A percentile compares a stretch with the other conserved stretches of the same genome.
These are phyloP conservation scores for Caerostris darwini DNA, from an alignment of 1,140 invertebrate genomes.

Conservation along the genomic window DNA sequence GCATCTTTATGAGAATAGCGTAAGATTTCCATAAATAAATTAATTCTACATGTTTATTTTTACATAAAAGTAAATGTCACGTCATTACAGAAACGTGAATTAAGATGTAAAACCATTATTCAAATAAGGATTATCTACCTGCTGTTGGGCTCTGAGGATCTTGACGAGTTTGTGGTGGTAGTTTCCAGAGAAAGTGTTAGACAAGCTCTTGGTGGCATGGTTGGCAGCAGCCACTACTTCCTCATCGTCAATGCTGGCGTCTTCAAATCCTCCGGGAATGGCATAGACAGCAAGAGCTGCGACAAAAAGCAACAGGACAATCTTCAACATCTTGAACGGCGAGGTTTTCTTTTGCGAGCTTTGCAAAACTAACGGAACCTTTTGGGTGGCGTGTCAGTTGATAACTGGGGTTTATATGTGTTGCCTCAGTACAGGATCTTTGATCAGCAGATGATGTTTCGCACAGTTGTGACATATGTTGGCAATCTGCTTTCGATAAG, in stretches of 20 bases:
- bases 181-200: background rate
- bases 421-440: no score
- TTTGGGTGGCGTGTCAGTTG: background rate
- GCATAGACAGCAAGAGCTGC: constrained; percentile 5
- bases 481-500: background rate
- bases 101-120: no score
- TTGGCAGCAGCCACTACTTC: constrained; percentile 45
- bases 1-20: no score
- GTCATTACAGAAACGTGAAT: no score
- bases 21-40: no score
- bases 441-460: constrained; percentile 7
- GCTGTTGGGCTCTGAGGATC: constrained; percentile 46
- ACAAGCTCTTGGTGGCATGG: constrained; percentile 7
- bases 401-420: background rate
- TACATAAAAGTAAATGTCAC: no score
- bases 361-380: background rate
- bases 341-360: no score
- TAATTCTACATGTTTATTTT: no score
- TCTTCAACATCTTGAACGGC: constrained; percentile 43
- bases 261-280: constrained; percentile 26
- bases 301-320: constrained; percentile 4
- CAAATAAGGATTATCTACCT: constrained; percentile 55
- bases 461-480: background rate
- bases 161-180: constrained; percentile 62
- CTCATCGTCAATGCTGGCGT: background rate